A percentile compares a stretch with the other conserved stretches of the same genome.
Evolutionary conservation across 2,888 invertebrate genomes (phyloP).

Genomic region (Tetramorium bicarinatum): DNA sequence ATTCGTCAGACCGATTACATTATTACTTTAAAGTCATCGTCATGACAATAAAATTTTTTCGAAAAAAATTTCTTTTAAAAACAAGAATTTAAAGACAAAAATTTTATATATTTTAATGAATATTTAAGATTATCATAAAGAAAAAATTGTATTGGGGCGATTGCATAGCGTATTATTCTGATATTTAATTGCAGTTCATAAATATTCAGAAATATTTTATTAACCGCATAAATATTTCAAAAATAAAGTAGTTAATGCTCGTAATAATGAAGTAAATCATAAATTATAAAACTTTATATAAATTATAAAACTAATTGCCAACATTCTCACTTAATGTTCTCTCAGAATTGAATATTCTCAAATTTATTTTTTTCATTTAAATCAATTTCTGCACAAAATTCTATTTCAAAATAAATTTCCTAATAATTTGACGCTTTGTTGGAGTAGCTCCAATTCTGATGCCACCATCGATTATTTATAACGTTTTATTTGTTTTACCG

Average conservation of each 20-base stretch:
- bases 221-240: not conserved
- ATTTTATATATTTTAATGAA: not conserved
- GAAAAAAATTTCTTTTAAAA: not conserved
- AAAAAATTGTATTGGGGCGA: not conserved
- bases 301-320: not conserved
- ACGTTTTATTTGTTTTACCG: constrained; percentile 20
- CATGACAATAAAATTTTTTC: not conserved
- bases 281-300: constrained; percentile 6
- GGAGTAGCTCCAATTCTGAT: constrained; percentile 4
- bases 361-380: not conserved
- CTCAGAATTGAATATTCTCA: not conserved
- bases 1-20: not conserved
- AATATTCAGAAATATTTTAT: constrained; percentile 13
- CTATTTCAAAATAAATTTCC: not conserved
- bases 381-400: not conserved
- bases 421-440: not conserved
- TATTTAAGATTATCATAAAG: not conserved
- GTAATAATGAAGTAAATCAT: not conserved
- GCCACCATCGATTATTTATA: constrained; percentile 2
- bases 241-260: not conserved
- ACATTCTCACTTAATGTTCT: not conserved
- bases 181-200: not conserved
- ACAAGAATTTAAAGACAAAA: not conserved
- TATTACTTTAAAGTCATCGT: not conserved
- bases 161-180: not conserved